Conservation (phyloP, 2,113 vertebrate species). For the Centropus bengalensis region DNA sequence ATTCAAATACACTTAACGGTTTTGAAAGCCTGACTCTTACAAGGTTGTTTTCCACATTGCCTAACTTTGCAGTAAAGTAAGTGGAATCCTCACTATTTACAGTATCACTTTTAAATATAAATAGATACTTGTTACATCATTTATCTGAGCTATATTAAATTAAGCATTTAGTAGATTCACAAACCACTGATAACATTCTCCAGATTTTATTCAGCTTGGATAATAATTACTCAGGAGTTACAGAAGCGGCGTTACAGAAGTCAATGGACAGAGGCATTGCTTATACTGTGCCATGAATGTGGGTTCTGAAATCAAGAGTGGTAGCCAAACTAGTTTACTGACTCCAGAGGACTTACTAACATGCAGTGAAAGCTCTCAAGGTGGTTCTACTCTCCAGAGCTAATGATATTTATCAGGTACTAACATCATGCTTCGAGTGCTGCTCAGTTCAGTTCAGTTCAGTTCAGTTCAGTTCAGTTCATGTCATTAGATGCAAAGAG, state of each 20-base stretch:
- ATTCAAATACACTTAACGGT: neutral
- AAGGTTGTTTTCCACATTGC: neutral
- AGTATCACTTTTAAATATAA: neutral
- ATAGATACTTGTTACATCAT: neutral
- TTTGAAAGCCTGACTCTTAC: neutral
- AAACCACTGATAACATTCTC: neutral
- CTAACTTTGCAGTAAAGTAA: neutral
- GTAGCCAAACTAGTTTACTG: neutral
- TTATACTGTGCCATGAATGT: neutral
- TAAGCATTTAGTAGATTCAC: neutral
- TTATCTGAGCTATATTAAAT: constrained; percentile 2
- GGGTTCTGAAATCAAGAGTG: neutral
- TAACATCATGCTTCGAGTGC: neutral
- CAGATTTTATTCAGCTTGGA: neutral
- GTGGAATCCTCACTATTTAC: neutral
- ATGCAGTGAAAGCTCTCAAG: neutral
- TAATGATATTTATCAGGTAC: constrained; percentile 17
- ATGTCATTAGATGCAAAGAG: neutral
- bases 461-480: neutral
- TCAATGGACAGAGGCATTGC: neutral
- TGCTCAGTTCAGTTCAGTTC: neutral
- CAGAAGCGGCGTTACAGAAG: neutral
- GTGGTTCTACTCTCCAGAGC: neutral
- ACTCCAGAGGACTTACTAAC: neutral
- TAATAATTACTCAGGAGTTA: neutral